These are phyloP conservation scores for Megalurothrips usitatus DNA, from an alignment of 2,888 invertebrate genomes.

Conservation along the genomic window DNA sequence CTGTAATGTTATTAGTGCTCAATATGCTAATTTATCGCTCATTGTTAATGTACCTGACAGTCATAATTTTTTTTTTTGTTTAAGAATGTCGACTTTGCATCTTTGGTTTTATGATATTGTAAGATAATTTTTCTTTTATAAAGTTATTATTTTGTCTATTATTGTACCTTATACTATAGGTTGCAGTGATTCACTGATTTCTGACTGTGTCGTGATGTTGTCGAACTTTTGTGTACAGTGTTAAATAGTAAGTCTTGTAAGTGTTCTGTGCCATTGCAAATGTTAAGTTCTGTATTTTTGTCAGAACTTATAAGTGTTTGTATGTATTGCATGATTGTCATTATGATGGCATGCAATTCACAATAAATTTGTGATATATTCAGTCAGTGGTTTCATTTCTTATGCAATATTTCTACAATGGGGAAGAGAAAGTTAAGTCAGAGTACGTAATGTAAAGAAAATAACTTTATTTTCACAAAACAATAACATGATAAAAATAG, in stretches of 20 bases:
- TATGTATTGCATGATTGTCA: not conserved
- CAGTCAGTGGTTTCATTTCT: not conserved
- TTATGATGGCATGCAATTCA: not conserved
- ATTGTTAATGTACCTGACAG: slow-evolving; percentile 4
- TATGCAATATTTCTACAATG: not conserved
- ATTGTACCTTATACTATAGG: not conserved
- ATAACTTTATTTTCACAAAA: not conserved
- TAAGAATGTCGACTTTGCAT: not conserved
- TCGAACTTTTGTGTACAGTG: not conserved
- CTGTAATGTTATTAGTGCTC: not conserved
- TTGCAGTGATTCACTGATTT: not conserved
- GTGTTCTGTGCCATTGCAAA: not conserved
- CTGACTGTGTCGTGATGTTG: not conserved
- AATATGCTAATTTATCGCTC: not conserved
- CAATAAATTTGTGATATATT: slow-evolving; percentile 23
- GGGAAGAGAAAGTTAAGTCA: no score
- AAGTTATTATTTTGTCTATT: not conserved
- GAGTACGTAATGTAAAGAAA: not conserved
- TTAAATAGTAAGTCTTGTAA: not conserved
- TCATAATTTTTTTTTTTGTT: not conserved
- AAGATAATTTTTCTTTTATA: not conserved
- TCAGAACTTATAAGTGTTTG: not conserved
- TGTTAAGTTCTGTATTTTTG: not conserved
- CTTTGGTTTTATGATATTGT: not conserved
- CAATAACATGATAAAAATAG: not conserved